Percentiles rank a stretch among this genome's conserved stretches.
phyloP scores from a whole-genome alignment of 2,113 vertebrate genomes.

The Ellobius talpinus region DNA sequence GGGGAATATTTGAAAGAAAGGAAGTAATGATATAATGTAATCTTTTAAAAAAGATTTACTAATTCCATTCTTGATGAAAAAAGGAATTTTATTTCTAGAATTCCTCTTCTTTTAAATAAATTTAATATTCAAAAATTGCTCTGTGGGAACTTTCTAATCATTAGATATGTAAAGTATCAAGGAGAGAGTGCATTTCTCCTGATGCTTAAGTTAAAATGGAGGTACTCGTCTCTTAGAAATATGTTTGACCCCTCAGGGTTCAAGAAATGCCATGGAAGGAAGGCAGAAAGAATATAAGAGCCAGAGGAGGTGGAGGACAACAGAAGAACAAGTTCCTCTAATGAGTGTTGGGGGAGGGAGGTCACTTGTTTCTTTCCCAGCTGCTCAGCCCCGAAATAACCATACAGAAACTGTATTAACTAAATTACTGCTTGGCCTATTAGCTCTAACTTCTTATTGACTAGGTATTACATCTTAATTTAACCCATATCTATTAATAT shows the following conservation, averaged over 20 bases:
- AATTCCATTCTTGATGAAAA: not conserved
- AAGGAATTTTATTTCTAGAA: not conserved
- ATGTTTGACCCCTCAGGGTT: too few relatives aligned
- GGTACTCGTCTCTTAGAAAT: not conserved
- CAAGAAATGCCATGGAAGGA: not conserved
- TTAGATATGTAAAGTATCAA: not conserved
- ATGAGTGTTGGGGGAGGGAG: not conserved
- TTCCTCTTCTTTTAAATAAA: not conserved
- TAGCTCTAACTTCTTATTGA: too few relatives aligned
- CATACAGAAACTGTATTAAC: too few relatives aligned
- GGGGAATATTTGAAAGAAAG: not conserved
- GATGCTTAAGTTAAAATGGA: not conserved
- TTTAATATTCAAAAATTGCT: too few relatives aligned
- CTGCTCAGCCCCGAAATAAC: too few relatives aligned
- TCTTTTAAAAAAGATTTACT: not conserved
- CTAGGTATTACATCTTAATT: fast-evolving
- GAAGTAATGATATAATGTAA: not conserved
- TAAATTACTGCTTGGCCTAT: too few relatives aligned
- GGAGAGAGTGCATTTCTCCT: not conserved
- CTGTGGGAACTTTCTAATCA: not conserved
- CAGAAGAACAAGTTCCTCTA: not conserved
- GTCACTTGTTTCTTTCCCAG: too few relatives aligned
- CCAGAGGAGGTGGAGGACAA: not conserved
- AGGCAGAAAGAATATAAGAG: not conserved
- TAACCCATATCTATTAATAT: too few relatives aligned